Conservation (phyloP, 2,888 invertebrate genomes). For the Panopea generosa region DNA sequence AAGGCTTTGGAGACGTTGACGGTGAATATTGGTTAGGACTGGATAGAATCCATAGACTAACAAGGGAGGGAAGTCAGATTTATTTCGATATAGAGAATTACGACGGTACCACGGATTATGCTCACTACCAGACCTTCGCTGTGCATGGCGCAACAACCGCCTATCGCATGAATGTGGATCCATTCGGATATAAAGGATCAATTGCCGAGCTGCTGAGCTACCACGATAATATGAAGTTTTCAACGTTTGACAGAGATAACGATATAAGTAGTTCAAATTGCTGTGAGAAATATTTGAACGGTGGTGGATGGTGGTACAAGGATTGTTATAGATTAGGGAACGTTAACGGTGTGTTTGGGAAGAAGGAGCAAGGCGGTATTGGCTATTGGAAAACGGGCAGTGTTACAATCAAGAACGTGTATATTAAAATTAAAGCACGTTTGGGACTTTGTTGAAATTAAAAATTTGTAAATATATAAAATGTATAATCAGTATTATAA, state of each 20-base stretch:
- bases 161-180: constrained; percentile 51
- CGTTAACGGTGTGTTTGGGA: constrained; percentile 41
- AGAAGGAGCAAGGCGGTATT: constrained; percentile 29
- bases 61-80: constrained; percentile 40
- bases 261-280: constrained; percentile 14
- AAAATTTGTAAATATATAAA: no score
- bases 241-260: constrained; percentile 50
- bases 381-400: constrained; percentile 18
- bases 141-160: constrained; percentile 42
- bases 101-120: constrained; percentile 32
- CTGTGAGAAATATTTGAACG: constrained; percentile 5
- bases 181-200: constrained; percentile 85
- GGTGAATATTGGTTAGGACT: constrained; percentile 51
- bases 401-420: constrained; percentile 7
- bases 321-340: constrained; percentile 35
- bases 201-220: constrained; percentile 28
- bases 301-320: constrained; percentile 51
- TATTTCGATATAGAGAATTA: constrained; percentile 43
- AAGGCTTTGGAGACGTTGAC: constrained; percentile 44
- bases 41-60: constrained; percentile 50
- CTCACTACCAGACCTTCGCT: constrained; percentile 41
- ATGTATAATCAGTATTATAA: no score
- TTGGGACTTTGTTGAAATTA: constrained; percentile 24
- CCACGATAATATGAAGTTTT: constrained; percentile 49
- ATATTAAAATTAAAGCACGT: constrained; percentile 16